phyloP scores from a whole-genome alignment of 2,113 vertebrate species.

The Canis aureus region DNA sequence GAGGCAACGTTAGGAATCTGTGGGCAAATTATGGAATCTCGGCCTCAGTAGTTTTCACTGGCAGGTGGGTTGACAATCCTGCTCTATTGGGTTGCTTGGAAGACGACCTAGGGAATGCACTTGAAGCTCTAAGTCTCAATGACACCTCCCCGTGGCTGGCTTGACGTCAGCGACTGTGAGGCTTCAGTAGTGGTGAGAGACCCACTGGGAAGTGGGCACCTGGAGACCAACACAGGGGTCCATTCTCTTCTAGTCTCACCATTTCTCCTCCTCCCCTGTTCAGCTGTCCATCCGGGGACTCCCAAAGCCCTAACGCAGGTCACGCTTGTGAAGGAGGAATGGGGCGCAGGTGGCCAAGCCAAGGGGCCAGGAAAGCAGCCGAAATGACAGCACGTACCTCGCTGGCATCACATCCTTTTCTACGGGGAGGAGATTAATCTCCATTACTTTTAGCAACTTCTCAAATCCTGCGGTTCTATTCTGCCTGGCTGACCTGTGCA shows the following conservation, averaged over 20 bases:
- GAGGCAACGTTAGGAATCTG: not conserved
- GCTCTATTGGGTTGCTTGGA: not conserved
- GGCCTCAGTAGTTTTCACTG: not conserved
- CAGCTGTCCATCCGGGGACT: not conserved
- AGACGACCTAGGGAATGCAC: not conserved
- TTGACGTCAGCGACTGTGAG: not conserved
- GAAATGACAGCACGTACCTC: not conserved
- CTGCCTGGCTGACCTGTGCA: not conserved
- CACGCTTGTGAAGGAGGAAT: not conserved
- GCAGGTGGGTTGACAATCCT: not conserved
- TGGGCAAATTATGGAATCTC: not conserved
- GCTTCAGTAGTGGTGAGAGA: not conserved
- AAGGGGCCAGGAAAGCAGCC: not conserved
- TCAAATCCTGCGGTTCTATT: not conserved
- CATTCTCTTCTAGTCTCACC: not conserved
- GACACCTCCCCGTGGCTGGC: rapidly evolving
- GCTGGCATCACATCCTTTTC: not conserved
- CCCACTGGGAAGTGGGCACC: not conserved
- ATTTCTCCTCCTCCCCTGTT: no score
- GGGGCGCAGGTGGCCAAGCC: not conserved
- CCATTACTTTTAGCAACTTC: not conserved
- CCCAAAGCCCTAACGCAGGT: not conserved
- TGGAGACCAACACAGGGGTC: not conserved
- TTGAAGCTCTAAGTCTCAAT: not conserved
- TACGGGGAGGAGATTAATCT: not conserved